phyloP scores from a whole-genome alignment of 2,888 invertebrate species.

The Ametastegia equiseti region DNA sequence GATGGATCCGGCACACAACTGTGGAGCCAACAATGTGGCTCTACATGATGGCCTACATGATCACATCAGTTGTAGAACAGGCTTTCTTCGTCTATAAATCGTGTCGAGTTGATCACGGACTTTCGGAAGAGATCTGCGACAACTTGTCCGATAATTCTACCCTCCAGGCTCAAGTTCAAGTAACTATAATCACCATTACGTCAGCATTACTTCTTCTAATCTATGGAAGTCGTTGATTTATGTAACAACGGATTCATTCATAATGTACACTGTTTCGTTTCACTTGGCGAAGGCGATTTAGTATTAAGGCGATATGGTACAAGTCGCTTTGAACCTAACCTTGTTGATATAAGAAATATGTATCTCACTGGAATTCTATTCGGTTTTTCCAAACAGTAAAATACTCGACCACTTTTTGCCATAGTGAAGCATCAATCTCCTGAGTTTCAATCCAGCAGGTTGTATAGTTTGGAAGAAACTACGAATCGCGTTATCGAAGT shows the following conservation, averaged over 20 bases:
- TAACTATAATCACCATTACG: slow-evolving; percentile 66
- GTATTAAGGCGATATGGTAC: no score
- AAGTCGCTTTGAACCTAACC: no score
- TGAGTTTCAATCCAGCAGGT: no score
- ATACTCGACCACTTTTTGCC: no score
- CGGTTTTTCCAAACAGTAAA: no score
- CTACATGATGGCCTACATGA: slow-evolving; percentile 93
- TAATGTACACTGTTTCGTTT: no score
- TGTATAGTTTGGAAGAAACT: no score
- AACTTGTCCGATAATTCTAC: slow-evolving; percentile 79
- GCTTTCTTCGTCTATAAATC: slow-evolving; percentile 88
- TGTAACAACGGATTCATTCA: background rate
- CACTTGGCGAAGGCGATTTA: no score
- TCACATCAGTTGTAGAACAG: slow-evolving; percentile 88
- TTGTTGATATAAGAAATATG: no score
- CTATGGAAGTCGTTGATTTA: background rate
- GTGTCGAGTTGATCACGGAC: slow-evolving; percentile 86
- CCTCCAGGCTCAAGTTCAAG: slow-evolving; percentile 84
- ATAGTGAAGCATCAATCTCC: no score
- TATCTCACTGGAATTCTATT: no score
- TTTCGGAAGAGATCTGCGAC: slow-evolving; percentile 83
- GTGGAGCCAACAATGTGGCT: slow-evolving; percentile 93
- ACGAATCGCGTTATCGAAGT: no score
- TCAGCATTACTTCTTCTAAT: slow-evolving; percentile 58
- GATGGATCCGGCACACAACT: slow-evolving; percentile 78